A percentile compares a stretch with the other conserved stretches of the same genome.
Conservation (phyloP, 1,140 invertebrate species). For the Sesamia nonagrioides region DNA sequence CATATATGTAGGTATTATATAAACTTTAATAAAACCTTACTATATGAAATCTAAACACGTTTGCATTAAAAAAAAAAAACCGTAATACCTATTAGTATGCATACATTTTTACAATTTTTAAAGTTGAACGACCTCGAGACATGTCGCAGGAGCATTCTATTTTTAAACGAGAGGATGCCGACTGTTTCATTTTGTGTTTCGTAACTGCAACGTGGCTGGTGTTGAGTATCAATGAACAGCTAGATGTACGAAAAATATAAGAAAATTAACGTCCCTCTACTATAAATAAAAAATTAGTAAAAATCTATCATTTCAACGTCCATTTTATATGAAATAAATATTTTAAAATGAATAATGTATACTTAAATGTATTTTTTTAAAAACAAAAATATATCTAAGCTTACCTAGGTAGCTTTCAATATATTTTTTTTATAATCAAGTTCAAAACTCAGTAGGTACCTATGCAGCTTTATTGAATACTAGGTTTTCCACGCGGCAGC, state of each 20-base stretch:
- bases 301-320: too few species aligned
- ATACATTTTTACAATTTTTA: constrained; percentile 11
- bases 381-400: too few species aligned
- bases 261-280: not conserved
- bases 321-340: too few species aligned
- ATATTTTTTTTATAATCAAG: too few species aligned
- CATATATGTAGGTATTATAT: too few species aligned
- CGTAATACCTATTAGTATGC: not conserved
- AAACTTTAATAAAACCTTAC: not conserved
- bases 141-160: constrained; percentile 51
- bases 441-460: too few species aligned
- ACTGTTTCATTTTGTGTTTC: constrained; percentile 5
- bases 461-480: too few species aligned
- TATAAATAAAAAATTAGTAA: too few species aligned
- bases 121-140: constrained; percentile 56
- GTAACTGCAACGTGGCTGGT: constrained; percentile 2
- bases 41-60: not conserved
- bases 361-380: too few species aligned
- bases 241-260: not conserved
- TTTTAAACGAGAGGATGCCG: constrained; percentile 45
- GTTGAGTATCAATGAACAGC: constrained; percentile 14
- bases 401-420: too few species aligned
- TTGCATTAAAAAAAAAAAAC: not conserved
- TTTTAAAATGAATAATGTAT: too few species aligned
- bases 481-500: too few species aligned